A percentile compares a stretch with the other conserved stretches of the same genome.
Conservation (phyloP, 2,797 vertebrate genomes). For the Ambastaia sidthimunki region DNA sequence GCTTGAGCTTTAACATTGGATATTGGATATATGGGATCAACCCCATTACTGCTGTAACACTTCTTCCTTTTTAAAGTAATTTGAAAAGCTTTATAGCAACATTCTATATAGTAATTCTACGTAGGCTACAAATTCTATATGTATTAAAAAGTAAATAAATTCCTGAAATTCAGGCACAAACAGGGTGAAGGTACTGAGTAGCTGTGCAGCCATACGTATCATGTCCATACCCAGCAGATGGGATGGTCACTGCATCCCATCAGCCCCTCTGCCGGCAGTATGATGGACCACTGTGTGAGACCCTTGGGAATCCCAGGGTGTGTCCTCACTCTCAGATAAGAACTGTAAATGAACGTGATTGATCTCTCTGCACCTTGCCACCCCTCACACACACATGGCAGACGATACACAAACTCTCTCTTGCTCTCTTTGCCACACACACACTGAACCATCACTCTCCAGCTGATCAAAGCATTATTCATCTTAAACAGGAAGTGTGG, state of each 20-base stretch:
- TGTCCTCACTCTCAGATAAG: constrained; percentile 56
- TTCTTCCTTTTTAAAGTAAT: background rate
- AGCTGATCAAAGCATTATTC: constrained; percentile 57
- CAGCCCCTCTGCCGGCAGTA: constrained; percentile 45
- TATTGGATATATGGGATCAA: no score
- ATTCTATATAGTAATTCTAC: no score
- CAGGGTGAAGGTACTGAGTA: constrained; percentile 23
- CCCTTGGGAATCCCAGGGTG: constrained; percentile 58
- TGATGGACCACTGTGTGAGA: constrained; percentile 57
- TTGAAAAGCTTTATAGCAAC: background rate
- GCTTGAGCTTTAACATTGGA: no score
- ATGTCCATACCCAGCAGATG: constrained; percentile 34
- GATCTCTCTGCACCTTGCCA: constrained; percentile 66
- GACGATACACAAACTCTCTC: constrained; percentile 1
- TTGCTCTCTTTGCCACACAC: constrained; percentile 28
- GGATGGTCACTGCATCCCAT: constrained; percentile 9
- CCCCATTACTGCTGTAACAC: background rate
- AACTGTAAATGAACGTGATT: constrained; percentile 72
- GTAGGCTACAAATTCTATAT: no score
- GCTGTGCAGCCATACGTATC: constrained; percentile 38
- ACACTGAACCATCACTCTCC: constrained; percentile 63
- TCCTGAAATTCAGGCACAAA: no score
- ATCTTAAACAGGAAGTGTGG: constrained; percentile 52
- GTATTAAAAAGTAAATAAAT: no score
- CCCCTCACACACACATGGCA: constrained; percentile 60